Conservation (phyloP, 2,888 invertebrate genomes). For the Agonopterix alstromeriana region DNA sequence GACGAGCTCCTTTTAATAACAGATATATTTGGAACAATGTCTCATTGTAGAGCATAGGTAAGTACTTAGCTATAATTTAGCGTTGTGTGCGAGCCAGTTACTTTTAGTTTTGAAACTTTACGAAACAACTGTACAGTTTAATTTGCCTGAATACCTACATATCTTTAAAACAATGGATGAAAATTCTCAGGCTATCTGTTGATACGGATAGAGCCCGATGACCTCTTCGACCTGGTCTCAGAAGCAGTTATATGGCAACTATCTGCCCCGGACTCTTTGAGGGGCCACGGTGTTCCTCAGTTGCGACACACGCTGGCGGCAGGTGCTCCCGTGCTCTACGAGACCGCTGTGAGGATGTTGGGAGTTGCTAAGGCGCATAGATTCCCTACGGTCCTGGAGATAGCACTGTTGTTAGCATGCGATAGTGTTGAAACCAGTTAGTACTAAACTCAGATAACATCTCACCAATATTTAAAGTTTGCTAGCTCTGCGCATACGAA, state of each 20-base stretch:
- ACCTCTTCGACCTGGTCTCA: constrained; percentile 37
- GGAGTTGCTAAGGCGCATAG: constrained; percentile 30
- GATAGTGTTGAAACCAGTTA: constrained; percentile 45
- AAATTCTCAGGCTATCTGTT: constrained; percentile 42
- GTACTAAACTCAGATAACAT: constrained; percentile 7
- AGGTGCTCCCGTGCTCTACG: constrained; percentile 30
- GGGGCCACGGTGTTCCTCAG: constrained; percentile 19
- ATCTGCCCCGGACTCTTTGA: constrained; percentile 27
- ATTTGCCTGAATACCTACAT: no score
- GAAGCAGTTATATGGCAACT: constrained; percentile 45
- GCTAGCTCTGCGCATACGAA: no score
- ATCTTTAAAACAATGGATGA: constrained; percentile 1
- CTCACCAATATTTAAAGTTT: no score
- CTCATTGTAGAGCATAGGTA: no score
- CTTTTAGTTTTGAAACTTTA: constrained; percentile 1
- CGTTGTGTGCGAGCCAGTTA: no score
- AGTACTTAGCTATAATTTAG: no score
- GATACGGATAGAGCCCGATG: constrained; percentile 40
- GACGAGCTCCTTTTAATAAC: no score
- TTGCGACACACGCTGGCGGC: constrained; percentile 28
- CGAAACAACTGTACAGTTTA: no score
- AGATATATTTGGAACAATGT: no score
- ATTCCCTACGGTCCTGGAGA: constrained; percentile 38
- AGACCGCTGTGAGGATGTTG: constrained; percentile 42
- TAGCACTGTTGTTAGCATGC: constrained; percentile 43